A percentile compares a stretch with the other conserved stretches of the same genome.
These are phyloP conservation scores for Lycorma delicatula DNA, from an alignment of 1,140 invertebrate species.

Conservation along the genomic window DNA sequence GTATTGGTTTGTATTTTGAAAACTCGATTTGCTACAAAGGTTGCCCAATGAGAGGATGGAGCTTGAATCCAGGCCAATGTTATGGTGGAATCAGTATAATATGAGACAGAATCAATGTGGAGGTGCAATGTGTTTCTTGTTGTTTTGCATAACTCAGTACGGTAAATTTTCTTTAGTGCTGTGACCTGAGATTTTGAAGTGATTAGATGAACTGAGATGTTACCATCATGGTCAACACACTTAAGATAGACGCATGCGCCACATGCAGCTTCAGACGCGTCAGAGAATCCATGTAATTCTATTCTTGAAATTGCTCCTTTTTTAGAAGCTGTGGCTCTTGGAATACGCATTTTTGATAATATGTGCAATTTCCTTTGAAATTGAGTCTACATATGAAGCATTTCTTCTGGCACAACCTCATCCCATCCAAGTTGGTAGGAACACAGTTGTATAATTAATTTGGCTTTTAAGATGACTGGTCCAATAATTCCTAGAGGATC, in stretches of 20 bases:
- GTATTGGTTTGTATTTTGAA: no score
- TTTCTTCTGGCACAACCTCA: conserved; percentile 26
- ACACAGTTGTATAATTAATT: conserved; percentile 38
- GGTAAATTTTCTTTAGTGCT: conserved; percentile 30
- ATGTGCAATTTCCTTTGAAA: conserved; percentile 22
- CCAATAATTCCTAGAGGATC: conserved; percentile 35
- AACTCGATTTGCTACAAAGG: no score
- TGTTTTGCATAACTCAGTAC: no score
- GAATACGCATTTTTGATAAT: conserved; percentile 19
- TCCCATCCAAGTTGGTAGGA: conserved; percentile 33
- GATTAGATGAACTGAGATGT: no score
- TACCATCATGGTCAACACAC: no score
- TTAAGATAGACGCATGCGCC: conserved; percentile 37
- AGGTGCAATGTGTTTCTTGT: no score
- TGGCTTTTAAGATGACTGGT: conserved; percentile 35
- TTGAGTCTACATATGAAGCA: conserved; percentile 19
- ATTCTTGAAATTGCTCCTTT: conserved; percentile 1
- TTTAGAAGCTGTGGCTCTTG: conserved; percentile 15
- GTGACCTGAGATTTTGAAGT: conserved; percentile 35
- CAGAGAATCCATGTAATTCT: conserved; percentile 35
- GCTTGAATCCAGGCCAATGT: no score
- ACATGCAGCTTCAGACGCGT: conserved; percentile 36
- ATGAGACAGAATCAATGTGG: no score
- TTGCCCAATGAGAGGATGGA: no score
- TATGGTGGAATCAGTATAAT: no score